phyloP scores from a whole-genome alignment of 2,113 vertebrate genomes.

The Pelodiscus sinensis region DNA sequence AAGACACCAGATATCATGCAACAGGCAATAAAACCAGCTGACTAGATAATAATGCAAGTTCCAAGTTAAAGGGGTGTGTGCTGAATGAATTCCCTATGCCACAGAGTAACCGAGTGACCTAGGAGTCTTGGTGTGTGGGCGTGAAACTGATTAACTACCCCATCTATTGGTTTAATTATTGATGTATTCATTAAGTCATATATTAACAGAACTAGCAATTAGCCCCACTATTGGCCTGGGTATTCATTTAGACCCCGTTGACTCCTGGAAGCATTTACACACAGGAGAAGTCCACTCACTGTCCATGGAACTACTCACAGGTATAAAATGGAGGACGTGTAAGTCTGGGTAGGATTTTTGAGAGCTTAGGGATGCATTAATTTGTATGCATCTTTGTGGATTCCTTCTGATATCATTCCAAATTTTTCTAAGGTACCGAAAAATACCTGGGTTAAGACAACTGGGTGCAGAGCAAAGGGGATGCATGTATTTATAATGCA shows the following conservation, averaged over 20 bases:
- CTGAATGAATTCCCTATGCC: accelerated
- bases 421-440: accelerated
- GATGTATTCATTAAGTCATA: constrained; percentile 64
- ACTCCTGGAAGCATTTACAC: not conserved
- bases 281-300: not conserved
- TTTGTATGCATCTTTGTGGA: accelerated
- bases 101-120: constrained; percentile 50
- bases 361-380: accelerated
- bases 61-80: accelerated
- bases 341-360: not conserved
- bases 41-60: not conserved
- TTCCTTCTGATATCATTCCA: accelerated
- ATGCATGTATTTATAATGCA: not conserved
- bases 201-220: constrained; percentile 4
- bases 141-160: not conserved
- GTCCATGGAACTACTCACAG: accelerated
- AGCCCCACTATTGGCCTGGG: not conserved
- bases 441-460: accelerated
- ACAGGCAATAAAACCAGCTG: too few relatives aligned
- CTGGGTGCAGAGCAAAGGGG: not conserved
- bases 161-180: constrained; percentile 34
- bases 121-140: accelerated
- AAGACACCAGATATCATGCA: too few relatives aligned
- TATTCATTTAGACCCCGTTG: not conserved
- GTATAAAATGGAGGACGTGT: not conserved